phyloP scores from a whole-genome alignment of 1,140 invertebrate genomes.

The Littorina saxatilis region DNA sequence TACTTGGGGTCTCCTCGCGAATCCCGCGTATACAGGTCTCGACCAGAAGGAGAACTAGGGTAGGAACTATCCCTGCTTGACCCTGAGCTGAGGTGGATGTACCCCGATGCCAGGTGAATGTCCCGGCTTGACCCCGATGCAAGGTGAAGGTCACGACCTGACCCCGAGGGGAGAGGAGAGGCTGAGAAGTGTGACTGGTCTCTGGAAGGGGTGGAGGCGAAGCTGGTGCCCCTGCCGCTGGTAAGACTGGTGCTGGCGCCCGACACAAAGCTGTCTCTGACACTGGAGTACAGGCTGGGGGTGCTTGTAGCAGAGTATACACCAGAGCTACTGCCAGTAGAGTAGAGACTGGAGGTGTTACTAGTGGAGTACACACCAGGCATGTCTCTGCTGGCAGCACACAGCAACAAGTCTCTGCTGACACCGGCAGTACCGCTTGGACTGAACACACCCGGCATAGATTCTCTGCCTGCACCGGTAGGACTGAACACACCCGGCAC shows the following conservation, averaged over 20 bases:
- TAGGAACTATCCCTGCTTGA: not conserved
- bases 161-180: not conserved
- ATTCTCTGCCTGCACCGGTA: too few relatives aligned
- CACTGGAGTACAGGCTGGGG: constrained; percentile 2
- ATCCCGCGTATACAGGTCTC: not conserved
- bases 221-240: too few relatives aligned
- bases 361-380: not conserved
- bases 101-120: not conserved
- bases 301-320: too few relatives aligned
- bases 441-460: not conserved
- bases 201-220: too few relatives aligned
- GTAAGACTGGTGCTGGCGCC: not conserved
- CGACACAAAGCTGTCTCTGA: not conserved
- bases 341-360: not conserved
- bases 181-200: not conserved
- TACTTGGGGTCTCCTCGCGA: not conserved
- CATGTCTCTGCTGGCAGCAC: not conserved
- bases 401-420: not conserved
- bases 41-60: not conserved
- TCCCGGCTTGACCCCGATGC: not conserved
- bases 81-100: constrained; percentile 16
- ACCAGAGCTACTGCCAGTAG: too few relatives aligned
- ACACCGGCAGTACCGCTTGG: too few relatives aligned
- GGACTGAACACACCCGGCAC: too few relatives aligned
- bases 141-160: not conserved